Conservation (phyloP, 2,797 vertebrate genomes). For the Thripadectes ignobilis region DNA sequence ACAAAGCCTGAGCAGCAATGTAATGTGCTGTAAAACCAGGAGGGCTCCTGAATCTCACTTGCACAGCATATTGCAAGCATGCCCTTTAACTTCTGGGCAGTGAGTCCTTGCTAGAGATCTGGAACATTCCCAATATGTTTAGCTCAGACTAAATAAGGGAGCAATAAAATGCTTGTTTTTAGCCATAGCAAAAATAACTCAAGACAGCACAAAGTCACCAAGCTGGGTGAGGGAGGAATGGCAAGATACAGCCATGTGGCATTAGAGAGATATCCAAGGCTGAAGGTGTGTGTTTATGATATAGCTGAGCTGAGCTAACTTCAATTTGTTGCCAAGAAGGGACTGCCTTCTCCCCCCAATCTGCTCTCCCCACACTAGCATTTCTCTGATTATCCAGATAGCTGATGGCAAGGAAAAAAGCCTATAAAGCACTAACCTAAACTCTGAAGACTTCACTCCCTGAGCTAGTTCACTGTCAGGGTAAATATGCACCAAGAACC, state of each 20-base stretch:
- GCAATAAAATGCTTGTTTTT: constrained; percentile 10
- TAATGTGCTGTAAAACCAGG: not conserved
- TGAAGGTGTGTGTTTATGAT: constrained; percentile 15
- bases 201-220: not conserved
- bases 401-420: not conserved
- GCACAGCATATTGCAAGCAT: not conserved
- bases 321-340: constrained; percentile 23
- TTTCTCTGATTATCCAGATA: not conserved
- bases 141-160: constrained; percentile 53
- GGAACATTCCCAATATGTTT: not conserved
- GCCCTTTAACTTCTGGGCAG: not conserved
- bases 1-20: not conserved
- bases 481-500: not conserved
- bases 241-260: constrained; percentile 29
- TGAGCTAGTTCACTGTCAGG: not conserved
- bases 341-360: not conserved
- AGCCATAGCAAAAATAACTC: not conserved
- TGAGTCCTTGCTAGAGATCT: not conserved
- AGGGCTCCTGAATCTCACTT: not conserved
- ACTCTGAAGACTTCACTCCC: not conserved
- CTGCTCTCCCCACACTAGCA: not conserved
- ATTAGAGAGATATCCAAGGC: not conserved
- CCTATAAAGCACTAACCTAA: not conserved
- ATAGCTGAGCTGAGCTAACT: not conserved
- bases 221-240: not conserved